A percentile compares a stretch with the other conserved stretches of the same genome.
Evolutionary conservation across 2,888 invertebrate species (phyloP).

Genomic region (Creontiades dilutus): DNA sequence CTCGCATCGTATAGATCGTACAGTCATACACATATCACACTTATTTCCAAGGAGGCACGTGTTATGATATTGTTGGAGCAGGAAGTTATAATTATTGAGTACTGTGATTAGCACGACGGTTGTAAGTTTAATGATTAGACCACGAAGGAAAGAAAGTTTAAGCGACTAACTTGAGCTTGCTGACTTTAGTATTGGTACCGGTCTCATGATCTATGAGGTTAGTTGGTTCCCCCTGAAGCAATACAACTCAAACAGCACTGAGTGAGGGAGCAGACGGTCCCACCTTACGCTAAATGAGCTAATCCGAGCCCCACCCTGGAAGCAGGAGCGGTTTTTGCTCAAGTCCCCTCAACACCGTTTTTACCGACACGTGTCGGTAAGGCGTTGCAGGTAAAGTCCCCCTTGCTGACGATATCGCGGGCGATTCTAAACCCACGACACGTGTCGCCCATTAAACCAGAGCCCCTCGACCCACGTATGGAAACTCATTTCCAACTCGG

Average conservation of each 20-base stretch:
- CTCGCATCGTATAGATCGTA: too few species aligned
- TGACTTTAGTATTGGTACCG: background rate
- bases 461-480: constrained; percentile 30
- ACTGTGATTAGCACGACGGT: too few species aligned
- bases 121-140: too few species aligned
- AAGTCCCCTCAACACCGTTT: constrained; percentile 16
- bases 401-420: constrained; percentile 29
- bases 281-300: constrained; percentile 38
- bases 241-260: background rate
- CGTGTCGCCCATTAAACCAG: constrained; percentile 58
- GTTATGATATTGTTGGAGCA: too few species aligned
- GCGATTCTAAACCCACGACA: constrained; percentile 60
- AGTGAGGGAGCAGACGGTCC: background rate
- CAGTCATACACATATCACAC: too few species aligned
- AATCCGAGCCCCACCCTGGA: background rate
- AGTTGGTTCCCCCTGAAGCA: background rate
- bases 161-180: too few species aligned
- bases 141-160: too few species aligned
- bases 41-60: too few species aligned
- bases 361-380: constrained; percentile 40
- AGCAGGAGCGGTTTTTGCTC: constrained; percentile 3
- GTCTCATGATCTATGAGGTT: background rate
- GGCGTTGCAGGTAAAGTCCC: constrained; percentile 22
- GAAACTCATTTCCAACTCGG: constrained; percentile 55
- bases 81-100: too few species aligned